These are phyloP conservation scores for Incurvaria masculella DNA, from an alignment of 2,888 invertebrate genomes.

Conservation along the genomic window DNA sequence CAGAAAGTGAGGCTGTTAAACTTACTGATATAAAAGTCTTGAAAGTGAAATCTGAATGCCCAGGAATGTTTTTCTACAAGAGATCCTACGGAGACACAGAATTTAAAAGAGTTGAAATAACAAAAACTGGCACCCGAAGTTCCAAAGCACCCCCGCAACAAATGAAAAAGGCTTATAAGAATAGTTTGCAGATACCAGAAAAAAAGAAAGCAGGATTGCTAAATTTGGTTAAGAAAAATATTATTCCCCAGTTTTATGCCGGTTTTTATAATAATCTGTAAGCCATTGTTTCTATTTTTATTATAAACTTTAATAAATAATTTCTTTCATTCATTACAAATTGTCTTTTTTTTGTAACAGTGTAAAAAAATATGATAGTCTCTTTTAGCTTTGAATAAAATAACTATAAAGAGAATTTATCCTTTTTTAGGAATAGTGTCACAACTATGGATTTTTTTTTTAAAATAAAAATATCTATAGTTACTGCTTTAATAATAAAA, in stretches of 20 bases:
- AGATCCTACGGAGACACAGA: neutral
- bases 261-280: neutral
- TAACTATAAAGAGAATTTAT: no score
- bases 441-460: conserved; percentile 1
- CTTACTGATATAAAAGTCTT: neutral
- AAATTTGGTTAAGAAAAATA: conserved; percentile 6
- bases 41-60: no score
- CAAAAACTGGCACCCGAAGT: neutral
- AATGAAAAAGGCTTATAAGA: no score
- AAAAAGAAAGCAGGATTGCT: conserved; percentile 9
- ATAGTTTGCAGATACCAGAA: conserved; percentile 7
- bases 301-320: neutral
- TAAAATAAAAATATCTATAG: neutral
- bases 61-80: neutral
- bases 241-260: conserved; percentile 8
- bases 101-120: neutral
- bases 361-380: neutral
- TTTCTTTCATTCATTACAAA: neutral
- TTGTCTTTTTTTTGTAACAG: conserved; percentile 1
- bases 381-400: conserved; percentile 1
- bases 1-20: neutral
- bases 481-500: conserved; percentile 1
- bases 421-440: conserved; percentile 1
- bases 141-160: neutral
- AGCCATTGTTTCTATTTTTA: conserved; percentile 2